Evolutionary conservation across 1,140 invertebrate genomes (phyloP), one percentile per base, ranked within the genome.

Genomic region (Physella acuta): DNA sequence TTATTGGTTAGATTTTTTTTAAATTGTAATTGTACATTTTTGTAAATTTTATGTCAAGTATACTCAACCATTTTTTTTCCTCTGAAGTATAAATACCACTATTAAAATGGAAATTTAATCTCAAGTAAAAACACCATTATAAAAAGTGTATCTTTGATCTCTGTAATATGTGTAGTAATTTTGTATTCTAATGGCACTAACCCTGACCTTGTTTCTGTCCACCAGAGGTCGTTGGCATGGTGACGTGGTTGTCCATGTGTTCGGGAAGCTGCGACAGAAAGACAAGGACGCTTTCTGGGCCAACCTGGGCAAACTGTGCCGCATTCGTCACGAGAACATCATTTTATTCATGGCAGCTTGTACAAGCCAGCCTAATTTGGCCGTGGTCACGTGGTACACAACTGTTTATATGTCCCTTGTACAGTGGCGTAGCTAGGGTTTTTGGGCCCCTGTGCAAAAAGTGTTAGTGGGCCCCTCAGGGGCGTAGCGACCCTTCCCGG

Each of bases 311-410:
- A 81, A 80, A 37, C 78, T 87, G 37, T 82, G 79, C 52, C 81
- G 83, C 73, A 86, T 87, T 30, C 79, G 87, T 3, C 87, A 87
- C 68, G 87, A 87, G 73, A 87, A 87, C 73, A 83, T 87, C 37
- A 82, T 84, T 8, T 79, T 87, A 8, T 87, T 87, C 71, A 87
- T 87, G 87, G 87, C 86, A 0, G 86, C 85, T 0, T 86, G 86
- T 67, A 80, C 85, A 20, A 78, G 81, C 53, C 78, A 79, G 0
- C 82, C 82, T 5, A 73, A 82, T 55, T 72, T 87, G 24, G 84
- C 86, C 5, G 81, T 87, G 33, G 79, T 87, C 34, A 86, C 84
- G 16, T 85, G 85, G 79, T 85, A 70, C 72, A 71, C 33, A n/a
- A n/a, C n/a, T n/a, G n/a, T n/a, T n/a, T n/a, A n/a, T n/a, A n/a